Evolutionary conservation across 1,140 invertebrate species (phyloP), one percentile per base, ranked within the genome.

Genomic region (Galleria mellonella): DNA sequence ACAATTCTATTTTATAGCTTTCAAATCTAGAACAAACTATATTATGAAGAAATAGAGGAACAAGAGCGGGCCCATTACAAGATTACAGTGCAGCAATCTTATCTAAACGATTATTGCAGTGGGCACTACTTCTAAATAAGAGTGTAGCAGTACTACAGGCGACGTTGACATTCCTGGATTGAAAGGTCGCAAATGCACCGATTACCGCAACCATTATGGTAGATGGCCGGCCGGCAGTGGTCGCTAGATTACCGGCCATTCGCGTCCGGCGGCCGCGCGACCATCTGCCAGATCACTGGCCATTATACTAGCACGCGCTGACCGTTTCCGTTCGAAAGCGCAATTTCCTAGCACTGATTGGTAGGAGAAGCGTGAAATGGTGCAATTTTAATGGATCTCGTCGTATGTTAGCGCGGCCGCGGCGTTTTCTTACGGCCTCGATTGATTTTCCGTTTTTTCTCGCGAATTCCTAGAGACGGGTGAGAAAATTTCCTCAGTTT

Each of bases 141-240:
- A 11, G 35, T 15, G 9, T 15, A 37, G 35, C 72, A 62, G 53
- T 23, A 23, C 17, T 23, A 50, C 39, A 40, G 30, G 43, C 54
- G 53, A 43, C 57, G 78, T 79, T 83, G 78, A 79, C 78, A 83
- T 79, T 78, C 70, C 65, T 72, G 66, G 61, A 76, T 71, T 73
- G 78, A 79, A 83, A 83, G 78, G 78, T 83, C 75, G 78, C 73
- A 79, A 79, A 77, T 72, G 74, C 76, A 56, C 65, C 48, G 58
- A 67, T 65, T 62, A 56, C 53, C 54, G 43, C 51, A 35, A 53
- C 65, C 61, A 76, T 76, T 74, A 79, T 51, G 13, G 47, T 56
- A 57, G 59, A 62, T 65, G 62, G 56, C 56, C 51, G 38, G 61
- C 55, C 55, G 54, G 54, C 62, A 61, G 63, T 63, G 66, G 66